Percentiles rank a stretch among this genome's conserved stretches.
Evolutionary conservation across 2,888 invertebrate species (phyloP).

Genomic region (Leucophora obtusa): DNA sequence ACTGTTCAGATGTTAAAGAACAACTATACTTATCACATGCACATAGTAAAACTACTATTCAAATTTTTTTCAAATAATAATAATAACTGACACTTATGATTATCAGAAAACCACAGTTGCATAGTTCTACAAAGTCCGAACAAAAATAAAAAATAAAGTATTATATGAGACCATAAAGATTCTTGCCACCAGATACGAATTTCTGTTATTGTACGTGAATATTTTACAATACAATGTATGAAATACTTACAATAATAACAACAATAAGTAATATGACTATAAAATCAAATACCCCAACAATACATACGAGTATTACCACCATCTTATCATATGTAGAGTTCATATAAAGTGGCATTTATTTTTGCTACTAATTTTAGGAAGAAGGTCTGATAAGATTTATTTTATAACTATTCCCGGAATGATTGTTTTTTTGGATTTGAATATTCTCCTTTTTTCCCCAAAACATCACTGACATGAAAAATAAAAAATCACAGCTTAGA

Average conservation of each 20-base stretch:
- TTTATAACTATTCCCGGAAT: no score
- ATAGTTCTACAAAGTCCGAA: conserved; percentile 7
- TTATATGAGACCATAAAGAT: conserved; percentile 30
- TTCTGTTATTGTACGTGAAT: neutral
- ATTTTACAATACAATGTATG: neutral
- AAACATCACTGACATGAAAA: no score
- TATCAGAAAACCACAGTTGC: conserved; percentile 34
- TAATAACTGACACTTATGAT: conserved; percentile 40
- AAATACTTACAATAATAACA: conserved; percentile 11
- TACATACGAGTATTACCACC: conserved; percentile 3
- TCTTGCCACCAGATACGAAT: conserved; percentile 24
- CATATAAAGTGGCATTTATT: neutral
- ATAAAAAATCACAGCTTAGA: no score
- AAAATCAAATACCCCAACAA: conserved; percentile 7
- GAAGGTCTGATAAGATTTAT: no score
- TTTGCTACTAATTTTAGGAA: no score
- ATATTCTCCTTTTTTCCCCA: no score
- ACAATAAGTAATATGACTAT: conserved; percentile 23
- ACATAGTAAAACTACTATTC: neutral
- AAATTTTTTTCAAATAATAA: neutral
- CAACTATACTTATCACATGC: no score
- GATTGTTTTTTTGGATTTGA: no score
- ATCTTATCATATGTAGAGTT: neutral
- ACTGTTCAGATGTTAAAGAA: no score
- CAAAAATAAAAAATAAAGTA: conserved; percentile 21